phyloP scores from a whole-genome alignment of 2,888 invertebrate species.

The Eretmocerus hayati region DNA sequence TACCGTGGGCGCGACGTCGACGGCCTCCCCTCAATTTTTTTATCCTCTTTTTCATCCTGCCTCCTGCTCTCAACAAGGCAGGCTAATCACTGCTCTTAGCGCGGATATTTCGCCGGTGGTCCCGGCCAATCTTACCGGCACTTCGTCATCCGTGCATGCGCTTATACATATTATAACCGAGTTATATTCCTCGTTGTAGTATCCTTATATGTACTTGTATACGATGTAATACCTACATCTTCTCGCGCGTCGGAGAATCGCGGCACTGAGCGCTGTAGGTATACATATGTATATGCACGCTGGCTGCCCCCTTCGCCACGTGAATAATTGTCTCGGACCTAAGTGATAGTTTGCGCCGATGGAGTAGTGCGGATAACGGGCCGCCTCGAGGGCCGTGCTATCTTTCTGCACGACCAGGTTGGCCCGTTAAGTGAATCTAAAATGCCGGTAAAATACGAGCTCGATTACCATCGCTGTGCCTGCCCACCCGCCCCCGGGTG shows the following conservation, averaged over 20 bases:
- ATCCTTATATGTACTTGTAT: too few species aligned
- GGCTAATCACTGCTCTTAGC: slow-evolving; percentile 56
- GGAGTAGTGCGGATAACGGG: slow-evolving; percentile 20
- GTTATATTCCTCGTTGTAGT: too few species aligned
- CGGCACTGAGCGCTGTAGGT: too few species aligned
- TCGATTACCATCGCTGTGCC: too few species aligned
- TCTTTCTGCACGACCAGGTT: background rate
- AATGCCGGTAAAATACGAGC: too few species aligned
- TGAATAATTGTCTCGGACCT: slow-evolving; percentile 20
- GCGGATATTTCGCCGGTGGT: slow-evolving; percentile 53
- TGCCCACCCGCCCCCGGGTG: too few species aligned
- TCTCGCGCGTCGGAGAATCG: too few species aligned
- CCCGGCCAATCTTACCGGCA: slow-evolving; percentile 44
- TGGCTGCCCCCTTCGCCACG: slow-evolving; percentile 19
- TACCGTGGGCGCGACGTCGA: background rate
- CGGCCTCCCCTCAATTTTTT: too few species aligned
- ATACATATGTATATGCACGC: slow-evolving; percentile 9
- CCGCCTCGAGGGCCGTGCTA: too few species aligned
- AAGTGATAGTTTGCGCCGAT: slow-evolving; percentile 20
- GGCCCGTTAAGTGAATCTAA: slow-evolving; percentile 12
- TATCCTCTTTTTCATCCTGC: slow-evolving; percentile 7
- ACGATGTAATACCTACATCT: too few species aligned
- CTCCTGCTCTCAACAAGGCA: slow-evolving; percentile 36
- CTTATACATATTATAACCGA: too few species aligned
- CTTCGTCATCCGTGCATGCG: slow-evolving; percentile 33